Evolutionary conservation across 1,140 invertebrate species (phyloP).

Genomic region (Drosophila burlai): DNA sequence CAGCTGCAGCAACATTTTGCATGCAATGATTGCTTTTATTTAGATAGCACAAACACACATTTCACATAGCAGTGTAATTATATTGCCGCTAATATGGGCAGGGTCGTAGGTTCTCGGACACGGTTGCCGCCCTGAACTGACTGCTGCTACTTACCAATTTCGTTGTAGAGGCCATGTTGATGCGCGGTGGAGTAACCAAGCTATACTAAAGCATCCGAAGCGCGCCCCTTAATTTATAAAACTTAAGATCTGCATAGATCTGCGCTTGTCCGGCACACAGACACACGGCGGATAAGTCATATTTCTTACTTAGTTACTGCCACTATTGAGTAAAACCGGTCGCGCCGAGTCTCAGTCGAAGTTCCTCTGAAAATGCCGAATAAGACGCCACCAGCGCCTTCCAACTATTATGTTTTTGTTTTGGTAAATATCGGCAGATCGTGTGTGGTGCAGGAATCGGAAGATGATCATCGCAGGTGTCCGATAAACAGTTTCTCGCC

Average conservation of each 20-base stretch:
- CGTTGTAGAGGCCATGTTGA: slow-evolving; percentile 75
- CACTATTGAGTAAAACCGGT: slow-evolving; percentile 56
- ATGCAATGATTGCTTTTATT: slow-evolving; percentile 35
- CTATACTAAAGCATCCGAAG: slow-evolving; percentile 68
- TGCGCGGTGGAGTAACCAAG: slow-evolving; percentile 71
- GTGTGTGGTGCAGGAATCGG: background rate
- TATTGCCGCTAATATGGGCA: slow-evolving; percentile 25
- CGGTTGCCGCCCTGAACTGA: slow-evolving; percentile 1
- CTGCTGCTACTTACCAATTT: slow-evolving; percentile 77
- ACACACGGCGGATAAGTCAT: slow-evolving; percentile 38
- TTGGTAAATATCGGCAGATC: background rate
- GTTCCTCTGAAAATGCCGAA: slow-evolving; percentile 16
- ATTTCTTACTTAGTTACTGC: slow-evolving; percentile 42
- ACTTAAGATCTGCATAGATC: slow-evolving; percentile 72
- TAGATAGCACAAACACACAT: slow-evolving; percentile 35
- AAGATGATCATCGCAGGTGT: background rate
- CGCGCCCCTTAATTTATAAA: slow-evolving; percentile 53
- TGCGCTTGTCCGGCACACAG: slow-evolving; percentile 20
- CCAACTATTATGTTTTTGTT: slow-evolving; percentile 16
- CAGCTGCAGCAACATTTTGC: slow-evolving; percentile 48
- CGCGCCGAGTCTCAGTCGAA: slow-evolving; percentile 3
- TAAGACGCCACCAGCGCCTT: slow-evolving; percentile 39
- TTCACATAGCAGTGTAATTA: slow-evolving; percentile 52
- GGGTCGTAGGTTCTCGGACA: slow-evolving; percentile 19
- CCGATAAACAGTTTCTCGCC: background rate